Evolutionary conservation across 2,113 vertebrate species (phyloP), one percentile per base, ranked within the genome.

Genomic region (Channa argus): DNA sequence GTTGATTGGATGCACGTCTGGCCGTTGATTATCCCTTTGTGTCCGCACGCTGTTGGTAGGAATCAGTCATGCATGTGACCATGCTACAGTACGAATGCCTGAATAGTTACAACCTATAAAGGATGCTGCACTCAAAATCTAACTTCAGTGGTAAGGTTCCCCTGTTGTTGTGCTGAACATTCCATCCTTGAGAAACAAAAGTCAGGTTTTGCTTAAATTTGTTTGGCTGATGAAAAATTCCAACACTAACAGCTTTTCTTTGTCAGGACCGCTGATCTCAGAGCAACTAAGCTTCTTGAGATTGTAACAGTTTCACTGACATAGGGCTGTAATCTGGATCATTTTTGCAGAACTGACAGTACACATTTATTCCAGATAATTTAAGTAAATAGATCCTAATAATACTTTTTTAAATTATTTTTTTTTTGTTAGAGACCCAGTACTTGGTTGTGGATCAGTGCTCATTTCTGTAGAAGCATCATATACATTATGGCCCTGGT

Each of bases 21-120:
- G 68, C 56, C 74, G 53, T 83, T 85, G 68, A 56, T 43, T 60
- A 63, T 76, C 71, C 63, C 60, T 80, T 36, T 67, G 63, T 85
- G 66, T 79, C 74, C 88, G 92, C 91, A 94, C 93, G 93, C 84
- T 78, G 76, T 72, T 79, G 53, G 69, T 83, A 63, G 61, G 39
- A 74, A 75, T 78, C 71, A 76, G 74, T 70, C 53, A 75, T 88
- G 90, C 87, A 91, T 41, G 87, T 72, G 69, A 86, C 74, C 55
- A 92, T 88, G 91, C 80, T 69, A 64, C 14, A 64, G 46, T 72
- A 76, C 53, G 14, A 78, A 63, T 1, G 49, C 47, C 53, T 55
- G n/a, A 44, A 74, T 33, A 69, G 11, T 50, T 60, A 49, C 15
- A 47, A 51, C 50, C 66, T 33, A 61, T 59, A 56, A 52, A 44